Evolutionary conservation across 1,140 invertebrate species (phyloP), one percentile per base, ranked within the genome.

Genomic region (Caenorhabditis remanei): DNA sequence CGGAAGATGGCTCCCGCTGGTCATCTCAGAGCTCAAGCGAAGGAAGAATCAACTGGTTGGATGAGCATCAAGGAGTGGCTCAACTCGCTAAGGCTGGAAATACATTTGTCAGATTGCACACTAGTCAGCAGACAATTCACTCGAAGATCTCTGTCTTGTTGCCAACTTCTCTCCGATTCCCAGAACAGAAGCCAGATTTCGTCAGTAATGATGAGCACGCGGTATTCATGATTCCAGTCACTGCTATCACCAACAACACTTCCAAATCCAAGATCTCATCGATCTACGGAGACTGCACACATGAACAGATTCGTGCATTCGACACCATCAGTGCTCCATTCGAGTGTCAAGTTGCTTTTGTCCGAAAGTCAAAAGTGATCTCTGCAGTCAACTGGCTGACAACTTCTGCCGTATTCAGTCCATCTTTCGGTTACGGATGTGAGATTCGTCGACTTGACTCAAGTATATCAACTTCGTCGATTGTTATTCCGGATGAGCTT

Each of bases 31-130:
- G 56, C 16, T 83, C 56, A 41, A 58, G 21, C 56, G 53, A 61
- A 24, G 56, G 56, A 40, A 67, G 85, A 43, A 53, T 87, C 53
- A 67, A 58, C 13, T 87, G 65, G 63, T 46, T 87, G 14, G 75
- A 83, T 50, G 43, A 65, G 9, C n/a, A n/a, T 32, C 67, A 53
- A 9, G 85, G 75, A 56, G 79, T 87, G 4, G 85, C 85, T 50
- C 48, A 71, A 46, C 67, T 87, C 55, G 21, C 85, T 16, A 83
- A 82, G 48, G 58, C 85, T 21, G 85, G 85, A 58, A 50, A 53
- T 24, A 32, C 75, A 8, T 82, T 82, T 40, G 16, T 53, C 75
- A 82, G n/a, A 53, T 50, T 56, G 14, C 75, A 82, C 43, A 24
- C 75, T 0, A 19, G 4, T 48, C 41, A 53, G 21, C 75, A 53